Conservation (phyloP, 1,140 invertebrate species). For the Matsumurasca onukii region DNA sequence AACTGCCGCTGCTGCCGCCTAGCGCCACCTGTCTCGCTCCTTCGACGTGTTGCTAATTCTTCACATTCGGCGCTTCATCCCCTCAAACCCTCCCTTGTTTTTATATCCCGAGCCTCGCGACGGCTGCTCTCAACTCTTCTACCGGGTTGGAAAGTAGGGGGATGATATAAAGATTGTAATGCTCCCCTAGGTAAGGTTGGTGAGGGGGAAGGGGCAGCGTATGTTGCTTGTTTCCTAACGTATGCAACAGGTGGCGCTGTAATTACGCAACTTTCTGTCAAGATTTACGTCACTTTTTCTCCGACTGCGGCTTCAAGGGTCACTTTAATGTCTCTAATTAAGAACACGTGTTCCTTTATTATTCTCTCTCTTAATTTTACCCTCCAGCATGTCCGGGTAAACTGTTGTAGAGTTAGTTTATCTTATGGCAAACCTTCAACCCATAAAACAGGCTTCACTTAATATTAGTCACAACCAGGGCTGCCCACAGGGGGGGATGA, state of each 20-base stretch:
- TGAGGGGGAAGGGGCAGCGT: too few species aligned
- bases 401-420: too few species aligned
- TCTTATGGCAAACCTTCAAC: too few species aligned
- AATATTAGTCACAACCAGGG: too few species aligned
- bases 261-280: background rate
- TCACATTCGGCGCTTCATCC: slow-evolving; percentile 14
- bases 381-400: too few species aligned
- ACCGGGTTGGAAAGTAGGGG: slow-evolving; percentile 20
- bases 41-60: slow-evolving; percentile 27
- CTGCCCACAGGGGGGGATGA: too few species aligned
- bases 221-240: background rate
- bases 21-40: slow-evolving; percentile 28
- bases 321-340: slow-evolving; percentile 11
- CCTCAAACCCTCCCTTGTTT: slow-evolving; percentile 25
- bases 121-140: slow-evolving; percentile 21
- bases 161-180: slow-evolving; percentile 35
- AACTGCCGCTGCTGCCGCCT: background rate
- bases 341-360: background rate
- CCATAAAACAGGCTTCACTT: too few species aligned
- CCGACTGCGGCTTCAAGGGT: background rate
- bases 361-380: background rate
- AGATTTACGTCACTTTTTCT: background rate
- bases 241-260: slow-evolving; percentile 3
- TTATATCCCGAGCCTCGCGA: slow-evolving; percentile 28
- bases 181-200: too few species aligned